Evolutionary conservation across 2,113 vertebrate genomes (phyloP).

Genomic region (Saguinus midas): DNA sequence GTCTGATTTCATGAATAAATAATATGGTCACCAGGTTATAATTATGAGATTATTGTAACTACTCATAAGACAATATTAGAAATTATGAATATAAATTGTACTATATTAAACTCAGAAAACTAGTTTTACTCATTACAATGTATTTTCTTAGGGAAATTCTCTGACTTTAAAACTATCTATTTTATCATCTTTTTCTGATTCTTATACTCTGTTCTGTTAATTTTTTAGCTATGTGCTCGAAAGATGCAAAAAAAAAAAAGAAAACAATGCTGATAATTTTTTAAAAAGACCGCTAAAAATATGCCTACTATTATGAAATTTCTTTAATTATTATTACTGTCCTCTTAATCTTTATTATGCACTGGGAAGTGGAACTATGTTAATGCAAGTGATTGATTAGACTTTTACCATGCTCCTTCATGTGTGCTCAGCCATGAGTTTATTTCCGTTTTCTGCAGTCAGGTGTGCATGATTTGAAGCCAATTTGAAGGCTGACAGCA

Average conservation of each 20-base stretch:
- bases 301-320: not conserved
- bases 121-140: not conserved
- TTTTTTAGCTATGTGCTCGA: not conserved
- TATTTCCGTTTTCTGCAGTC: not conserved
- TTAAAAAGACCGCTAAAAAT: not conserved
- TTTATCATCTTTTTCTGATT: not conserved
- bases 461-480: not conserved
- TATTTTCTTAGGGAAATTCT: not conserved
- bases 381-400: slow-evolving; percentile 36
- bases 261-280: not conserved
- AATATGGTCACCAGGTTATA: not conserved
- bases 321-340: not conserved
- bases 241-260: not conserved
- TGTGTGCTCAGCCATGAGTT: not conserved
- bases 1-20: slow-evolving; percentile 4
- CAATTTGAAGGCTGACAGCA: not conserved
- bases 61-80: not conserved
- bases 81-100: slow-evolving; percentile 5
- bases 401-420: not conserved
- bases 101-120: not conserved
- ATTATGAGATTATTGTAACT: not conserved
- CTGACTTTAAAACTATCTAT: not conserved
- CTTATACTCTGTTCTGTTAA: not conserved
- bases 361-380: not conserved
- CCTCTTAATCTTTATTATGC: not conserved